Evolutionary conservation across 2,113 vertebrate genomes (phyloP), one percentile per base, ranked within the genome.

Genomic region (Oryzias celebensis): DNA sequence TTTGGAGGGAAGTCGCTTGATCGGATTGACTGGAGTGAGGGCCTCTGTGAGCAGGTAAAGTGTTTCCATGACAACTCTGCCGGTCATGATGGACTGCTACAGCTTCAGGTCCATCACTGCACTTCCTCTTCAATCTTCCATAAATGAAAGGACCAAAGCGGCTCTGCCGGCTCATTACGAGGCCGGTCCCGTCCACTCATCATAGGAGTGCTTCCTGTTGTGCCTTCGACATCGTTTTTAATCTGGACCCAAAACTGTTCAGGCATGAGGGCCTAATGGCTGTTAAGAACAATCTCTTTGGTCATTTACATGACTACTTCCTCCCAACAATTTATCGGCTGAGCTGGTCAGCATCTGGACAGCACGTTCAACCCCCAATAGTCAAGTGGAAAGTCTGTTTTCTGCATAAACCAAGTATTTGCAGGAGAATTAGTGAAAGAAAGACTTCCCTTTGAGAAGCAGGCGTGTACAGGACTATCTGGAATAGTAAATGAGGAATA

Each of bases 221-320:
- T 86, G 79, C 81, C 85, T 78, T 89, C 79, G 75, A 51, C 63
- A 65, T 61, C 49, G 68, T 83, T 87, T 87, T 80, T 78, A 82
- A 84, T 87, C 73, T 78, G 66, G 58, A 73, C 77, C 72, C 73
- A 71, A 82, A 85, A 88, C 76, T 75, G 75, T 79, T 66, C 62
- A 71, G 74, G 82, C 85, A 81, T 80, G 64, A 80, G 85, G 79
- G 80, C 82, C 83, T 86, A 85, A 86, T 77, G 73, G 78, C 83
- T 82, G 82, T 87, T 91, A 77, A 73, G 82, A 83, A 84, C 88
- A 87, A 89, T 91, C 89, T 87, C 77, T 84, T 65, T 52, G 77
- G 83, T 88, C 87, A 88, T 89, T 90, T 92, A 87, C 90, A 90
- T 88, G 91, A 91, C 81, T 88, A 86, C 87, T 90, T 91, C 89